Evolutionary conservation across 2,888 invertebrate species (phyloP).

Genomic region (Amphimallon solstitiale): DNA sequence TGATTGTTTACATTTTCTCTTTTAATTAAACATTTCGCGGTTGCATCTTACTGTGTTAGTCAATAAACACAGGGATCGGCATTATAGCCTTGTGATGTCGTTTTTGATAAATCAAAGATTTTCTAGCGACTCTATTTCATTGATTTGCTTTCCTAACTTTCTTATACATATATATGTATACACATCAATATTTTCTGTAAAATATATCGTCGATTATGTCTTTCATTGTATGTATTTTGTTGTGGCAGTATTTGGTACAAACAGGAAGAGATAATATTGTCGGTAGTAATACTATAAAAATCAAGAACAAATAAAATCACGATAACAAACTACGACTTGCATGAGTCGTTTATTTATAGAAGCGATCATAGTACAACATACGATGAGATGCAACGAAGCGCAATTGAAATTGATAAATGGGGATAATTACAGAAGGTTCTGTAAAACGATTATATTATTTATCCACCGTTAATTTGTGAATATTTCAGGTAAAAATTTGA

Average conservation of each 20-base stretch:
- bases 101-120: no score
- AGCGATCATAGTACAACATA: conserved; percentile 15
- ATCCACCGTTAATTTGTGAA: no score
- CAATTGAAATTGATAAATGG: neutral
- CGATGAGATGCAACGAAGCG: neutral
- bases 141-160: no score
- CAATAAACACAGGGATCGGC: no score
- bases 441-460: neutral
- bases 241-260: neutral
- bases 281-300: conserved; percentile 5
- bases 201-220: no score
- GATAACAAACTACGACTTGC: conserved; percentile 21
- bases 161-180: no score
- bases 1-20: no score
- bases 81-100: no score
- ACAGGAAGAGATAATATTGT: conserved; percentile 26
- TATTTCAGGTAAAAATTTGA: neutral
- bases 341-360: conserved; percentile 26
- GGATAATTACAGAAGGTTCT: neutral
- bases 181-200: no score
- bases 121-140: no score
- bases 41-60: no score
- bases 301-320: conserved; percentile 16
- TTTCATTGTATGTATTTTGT: neutral
- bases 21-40: no score